Base-by-base conservation (phyloP, 1,140 invertebrate genomes). In the Helicoverpa zea region DNA sequence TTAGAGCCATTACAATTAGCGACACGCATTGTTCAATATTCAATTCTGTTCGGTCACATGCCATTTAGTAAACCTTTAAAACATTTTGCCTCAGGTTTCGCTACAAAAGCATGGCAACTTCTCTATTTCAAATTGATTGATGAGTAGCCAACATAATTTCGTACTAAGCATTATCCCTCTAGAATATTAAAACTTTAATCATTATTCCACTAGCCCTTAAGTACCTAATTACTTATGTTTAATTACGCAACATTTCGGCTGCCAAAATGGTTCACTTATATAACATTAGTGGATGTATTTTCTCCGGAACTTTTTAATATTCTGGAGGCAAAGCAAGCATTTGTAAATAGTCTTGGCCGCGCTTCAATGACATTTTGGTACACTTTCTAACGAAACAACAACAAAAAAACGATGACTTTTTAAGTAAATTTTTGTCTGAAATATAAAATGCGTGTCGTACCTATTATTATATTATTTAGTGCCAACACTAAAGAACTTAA, bases 301-400 rank as follows among this genome's bases (percentile, higher is more conserved):
- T 92, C 89, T 91, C 89, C 90, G 90, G 89, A 92, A 92, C 85
- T 80, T 78, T 74, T 92, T 91, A 82, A 77, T 86, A 91, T 91
- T 87, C 90, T 83, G 78, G 78, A 86, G 73, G 70, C 43, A 49
- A 49, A 52, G 64, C 58, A 61, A 59, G 61, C 68, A 52, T 68
- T 52, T 29, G 58, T 73, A 52, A 49, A 80, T 66, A 52, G 7
- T 51, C 18, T 54, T 52, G 18, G 29, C 35, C n/a, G 30, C 14
- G 35, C 64, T 77, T 30, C 47, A 35, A 43, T 52, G 59, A 64
- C 47, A 64, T 64, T 16, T 70, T 75, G 43, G 75, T 80, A 79
- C 77, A 84, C 86, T 87, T 85, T 87, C 86, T 84, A 70, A 59
- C 30, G 16, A 23, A 63, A 35, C 30, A 43, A 43, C 35, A 3